Conservation (phyloP, 64 coral and sea anemone species). For the Acropora tenuis region DNA sequence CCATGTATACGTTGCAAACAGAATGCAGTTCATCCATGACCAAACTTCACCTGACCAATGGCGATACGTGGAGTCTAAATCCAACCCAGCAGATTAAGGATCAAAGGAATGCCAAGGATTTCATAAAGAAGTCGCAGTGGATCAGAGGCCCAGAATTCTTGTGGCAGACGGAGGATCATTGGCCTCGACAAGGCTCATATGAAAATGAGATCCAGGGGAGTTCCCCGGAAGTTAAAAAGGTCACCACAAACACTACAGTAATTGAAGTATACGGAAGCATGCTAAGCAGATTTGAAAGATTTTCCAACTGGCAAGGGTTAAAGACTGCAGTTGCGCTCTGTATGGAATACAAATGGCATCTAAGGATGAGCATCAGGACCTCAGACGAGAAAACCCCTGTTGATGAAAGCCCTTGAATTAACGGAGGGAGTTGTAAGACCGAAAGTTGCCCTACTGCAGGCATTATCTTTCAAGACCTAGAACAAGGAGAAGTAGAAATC, state of each 20-base stretch:
- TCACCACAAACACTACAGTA: neutral
- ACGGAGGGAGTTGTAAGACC: neutral
- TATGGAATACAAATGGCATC: slow-evolving; percentile 36
- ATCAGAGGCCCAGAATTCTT: slow-evolving; percentile 51
- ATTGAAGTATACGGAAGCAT: neutral
- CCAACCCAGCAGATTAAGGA: slow-evolving; percentile 47
- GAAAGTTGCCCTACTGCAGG: neutral
- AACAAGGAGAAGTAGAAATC: slow-evolving; percentile 38
- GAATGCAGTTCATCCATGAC: slow-evolving; percentile 41
- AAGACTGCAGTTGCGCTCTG: slow-evolving; percentile 32
- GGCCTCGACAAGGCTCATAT: slow-evolving; percentile 10
- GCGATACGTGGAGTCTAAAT: slow-evolving; percentile 19
- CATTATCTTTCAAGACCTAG: slow-evolving; percentile 4
- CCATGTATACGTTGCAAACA: slow-evolving; percentile 40
- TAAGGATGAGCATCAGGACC: neutral
- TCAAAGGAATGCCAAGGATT: slow-evolving; percentile 48
- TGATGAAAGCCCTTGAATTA: neutral
- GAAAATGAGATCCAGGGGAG: neutral
- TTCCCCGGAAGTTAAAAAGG: slow-evolving; percentile 27
- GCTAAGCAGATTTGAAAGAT: slow-evolving; percentile 10
- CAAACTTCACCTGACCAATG: slow-evolving; percentile 34
- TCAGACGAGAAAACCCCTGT: neutral
- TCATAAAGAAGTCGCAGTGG: slow-evolving; percentile 34
- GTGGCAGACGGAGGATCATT: slow-evolving; percentile 32
- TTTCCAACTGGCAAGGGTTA: slow-evolving; percentile 52